A percentile compares a stretch with the other conserved stretches of the same genome.
Conservation (phyloP, 2,797 vertebrate species). For the Enteromius viviparus region DNA sequence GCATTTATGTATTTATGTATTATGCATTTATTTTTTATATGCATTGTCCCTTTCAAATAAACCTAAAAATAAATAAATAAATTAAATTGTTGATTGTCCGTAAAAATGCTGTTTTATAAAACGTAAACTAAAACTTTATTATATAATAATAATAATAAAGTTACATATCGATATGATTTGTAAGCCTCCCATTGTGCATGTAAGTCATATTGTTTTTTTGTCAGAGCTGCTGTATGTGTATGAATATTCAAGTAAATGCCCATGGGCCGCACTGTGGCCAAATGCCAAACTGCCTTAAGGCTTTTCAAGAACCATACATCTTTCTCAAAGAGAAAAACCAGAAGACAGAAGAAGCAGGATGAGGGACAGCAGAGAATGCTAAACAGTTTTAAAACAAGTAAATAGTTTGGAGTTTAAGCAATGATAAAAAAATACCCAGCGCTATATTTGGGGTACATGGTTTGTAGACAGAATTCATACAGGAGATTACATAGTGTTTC, state of each 20-base stretch:
- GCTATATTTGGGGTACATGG: not conserved
- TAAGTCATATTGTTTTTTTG: not conserved
- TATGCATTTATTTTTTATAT: not conserved
- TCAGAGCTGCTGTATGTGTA: not conserved
- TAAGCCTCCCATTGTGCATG: not conserved
- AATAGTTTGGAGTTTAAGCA: not conserved
- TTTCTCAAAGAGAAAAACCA: not conserved
- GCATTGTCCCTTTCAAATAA: not conserved
- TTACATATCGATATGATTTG: not conserved
- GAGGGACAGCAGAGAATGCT: conserved; percentile 7
- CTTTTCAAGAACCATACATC: conserved; percentile 10
- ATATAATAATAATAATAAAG: too few relatives aligned
- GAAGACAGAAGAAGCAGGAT: not conserved
- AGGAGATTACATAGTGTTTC: not conserved
- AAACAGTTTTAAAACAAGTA: not conserved
- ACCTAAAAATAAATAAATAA: not conserved
- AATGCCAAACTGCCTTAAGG: conserved; percentile 8
- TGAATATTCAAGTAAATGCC: conserved; percentile 24
- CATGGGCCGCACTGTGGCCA: not conserved
- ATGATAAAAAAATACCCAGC: not conserved
- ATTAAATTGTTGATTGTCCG: not conserved
- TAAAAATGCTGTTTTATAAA: not conserved
- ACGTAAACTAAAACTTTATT: not conserved
- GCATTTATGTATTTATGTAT: not conserved
- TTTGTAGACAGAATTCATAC: not conserved